These are phyloP conservation scores for Entomyzon cyanotis DNA, from an alignment of 2,113 vertebrate genomes.

Conservation along the genomic window DNA sequence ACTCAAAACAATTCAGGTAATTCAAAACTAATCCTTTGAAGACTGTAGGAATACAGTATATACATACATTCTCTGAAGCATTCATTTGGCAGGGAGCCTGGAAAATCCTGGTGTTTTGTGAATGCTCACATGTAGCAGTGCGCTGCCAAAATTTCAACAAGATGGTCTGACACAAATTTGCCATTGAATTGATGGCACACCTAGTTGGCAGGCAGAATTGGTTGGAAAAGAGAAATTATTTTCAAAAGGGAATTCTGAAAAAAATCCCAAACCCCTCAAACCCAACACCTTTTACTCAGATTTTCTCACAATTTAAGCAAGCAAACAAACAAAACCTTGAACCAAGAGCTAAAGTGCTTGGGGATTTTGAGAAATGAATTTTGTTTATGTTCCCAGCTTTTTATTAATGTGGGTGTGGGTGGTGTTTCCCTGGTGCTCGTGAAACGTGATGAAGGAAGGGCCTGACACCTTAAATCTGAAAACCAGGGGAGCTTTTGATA, in stretches of 20 bases:
- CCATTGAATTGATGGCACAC: slow-evolving; percentile 35
- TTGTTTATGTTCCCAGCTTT: neutral
- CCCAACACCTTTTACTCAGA: neutral
- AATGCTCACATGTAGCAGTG: slow-evolving; percentile 11
- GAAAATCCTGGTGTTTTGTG: slow-evolving; percentile 56
- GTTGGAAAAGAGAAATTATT: neutral
- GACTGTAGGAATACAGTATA: slow-evolving; percentile 29
- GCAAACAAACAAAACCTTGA: neutral
- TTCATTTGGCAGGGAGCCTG: slow-evolving; percentile 55
- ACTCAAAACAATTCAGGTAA: slow-evolving; percentile 64
- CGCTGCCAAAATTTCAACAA: slow-evolving; percentile 48
- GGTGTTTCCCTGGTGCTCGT: neutral
- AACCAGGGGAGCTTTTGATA: neutral
- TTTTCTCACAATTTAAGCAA: neutral
- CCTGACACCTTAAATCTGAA: neutral
- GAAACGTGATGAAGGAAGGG: neutral
- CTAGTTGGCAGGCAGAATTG: slow-evolving; percentile 25
- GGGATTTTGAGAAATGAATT: neutral
- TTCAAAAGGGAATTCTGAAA: neutral
- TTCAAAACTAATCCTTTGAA: slow-evolving; percentile 61
- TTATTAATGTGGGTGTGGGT: neutral
- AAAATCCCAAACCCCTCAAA: neutral
- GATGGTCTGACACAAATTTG: slow-evolving; percentile 48
- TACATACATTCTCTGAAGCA: slow-evolving; percentile 28
- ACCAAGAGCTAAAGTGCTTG: neutral